These are phyloP conservation scores for Catamblyrhynchus diadema DNA, from an alignment of 2,797 vertebrate species.

Conservation along the genomic window DNA sequence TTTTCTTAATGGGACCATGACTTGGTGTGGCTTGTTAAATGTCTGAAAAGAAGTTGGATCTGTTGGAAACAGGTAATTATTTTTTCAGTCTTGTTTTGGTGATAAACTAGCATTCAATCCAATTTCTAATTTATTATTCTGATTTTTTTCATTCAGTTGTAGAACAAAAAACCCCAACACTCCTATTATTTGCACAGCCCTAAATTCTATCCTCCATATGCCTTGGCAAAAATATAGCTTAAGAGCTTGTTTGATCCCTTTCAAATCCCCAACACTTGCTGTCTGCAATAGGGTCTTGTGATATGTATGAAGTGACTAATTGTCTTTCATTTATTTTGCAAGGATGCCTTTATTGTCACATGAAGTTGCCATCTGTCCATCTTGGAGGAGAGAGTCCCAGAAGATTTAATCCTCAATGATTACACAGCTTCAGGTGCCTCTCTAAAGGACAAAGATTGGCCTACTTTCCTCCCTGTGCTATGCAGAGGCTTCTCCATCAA, in stretches of 20 bases:
- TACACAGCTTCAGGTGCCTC: background rate
- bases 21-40: background rate
- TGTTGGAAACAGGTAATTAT: background rate
- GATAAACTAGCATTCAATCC: background rate
- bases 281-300: background rate
- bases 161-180: background rate
- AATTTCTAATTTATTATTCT: background rate
- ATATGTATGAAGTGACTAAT: background rate
- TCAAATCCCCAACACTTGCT: background rate
- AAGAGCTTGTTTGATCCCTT: background rate
- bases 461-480: background rate
- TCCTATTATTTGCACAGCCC: background rate
- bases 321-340: slow-evolving; percentile 2
- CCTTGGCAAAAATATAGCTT: background rate
- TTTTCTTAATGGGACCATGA: background rate
- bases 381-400: background rate
- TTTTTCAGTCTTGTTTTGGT: background rate
- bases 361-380: background rate
- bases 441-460: background rate
- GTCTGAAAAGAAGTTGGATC: background rate
- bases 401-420: background rate
- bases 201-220: background rate
- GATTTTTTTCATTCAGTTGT: background rate
- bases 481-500: background rate
- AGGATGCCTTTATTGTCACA: background rate